phyloP scores from a whole-genome alignment of 2,888 invertebrate genomes.

The Drosophila longiperda region DNA sequence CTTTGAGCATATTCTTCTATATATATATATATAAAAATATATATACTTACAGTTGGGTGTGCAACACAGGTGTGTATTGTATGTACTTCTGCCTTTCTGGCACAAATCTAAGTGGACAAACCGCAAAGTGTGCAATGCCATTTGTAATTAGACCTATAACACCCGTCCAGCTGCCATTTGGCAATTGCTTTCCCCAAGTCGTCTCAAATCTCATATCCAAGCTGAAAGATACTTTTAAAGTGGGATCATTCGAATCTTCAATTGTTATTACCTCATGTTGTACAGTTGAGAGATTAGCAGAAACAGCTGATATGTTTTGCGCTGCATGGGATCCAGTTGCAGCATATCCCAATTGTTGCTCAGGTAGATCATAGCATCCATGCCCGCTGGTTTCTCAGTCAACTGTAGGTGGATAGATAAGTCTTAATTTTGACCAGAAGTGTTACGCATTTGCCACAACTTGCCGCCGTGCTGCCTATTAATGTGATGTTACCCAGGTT shows the following conservation, averaged over 20 bases:
- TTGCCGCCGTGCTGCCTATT: conserved; percentile 67
- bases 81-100: conserved; percentile 56
- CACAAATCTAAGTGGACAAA: conserved; percentile 79
- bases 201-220: conserved; percentile 58
- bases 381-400: conserved; percentile 63
- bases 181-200: conserved; percentile 70
- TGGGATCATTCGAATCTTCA: background rate
- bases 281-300: conserved; percentile 64
- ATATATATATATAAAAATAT: conserved; percentile 29
- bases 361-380: conserved; percentile 55
- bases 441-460: background rate
- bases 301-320: conserved; percentile 78
- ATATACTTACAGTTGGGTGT: conserved; percentile 76
- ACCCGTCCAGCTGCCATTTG: conserved; percentile 78
- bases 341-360: conserved; percentile 56
- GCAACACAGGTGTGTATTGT: conserved; percentile 70
- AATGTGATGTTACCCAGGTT: conserved; percentile 68
- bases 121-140: conserved; percentile 60
- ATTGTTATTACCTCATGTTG: conserved; percentile 70
- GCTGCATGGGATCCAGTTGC: conserved; percentile 81
- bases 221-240: conserved; percentile 46
- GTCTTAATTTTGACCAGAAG: background rate
- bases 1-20: background rate
- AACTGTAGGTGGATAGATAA: conserved; percentile 47
- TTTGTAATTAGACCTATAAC: conserved; percentile 69